Conservation (phyloP, 2,888 invertebrate genomes). For the Melinaea marsaeus region DNA sequence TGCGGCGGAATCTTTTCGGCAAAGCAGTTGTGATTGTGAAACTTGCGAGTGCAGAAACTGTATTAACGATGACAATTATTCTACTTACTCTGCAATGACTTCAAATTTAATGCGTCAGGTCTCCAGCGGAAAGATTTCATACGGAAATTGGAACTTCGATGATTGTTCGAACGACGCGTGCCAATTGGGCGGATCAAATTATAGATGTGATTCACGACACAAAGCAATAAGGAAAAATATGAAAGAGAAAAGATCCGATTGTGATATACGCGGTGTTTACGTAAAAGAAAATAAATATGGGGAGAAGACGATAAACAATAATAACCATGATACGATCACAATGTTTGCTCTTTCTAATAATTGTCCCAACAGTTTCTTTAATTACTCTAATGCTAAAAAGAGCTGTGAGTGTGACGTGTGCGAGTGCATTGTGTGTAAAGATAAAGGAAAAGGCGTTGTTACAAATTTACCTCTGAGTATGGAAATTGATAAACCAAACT, state of each 20-base stretch:
- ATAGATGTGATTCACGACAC: constrained; percentile 45
- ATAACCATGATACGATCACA: constrained; percentile 37
- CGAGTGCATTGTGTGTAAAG: constrained; percentile 43
- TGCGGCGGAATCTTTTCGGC: constrained; percentile 36
- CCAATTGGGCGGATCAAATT: constrained; percentile 41
- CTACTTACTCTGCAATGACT: constrained; percentile 32
- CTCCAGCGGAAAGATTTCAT: constrained; percentile 44
- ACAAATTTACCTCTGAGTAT: constrained; percentile 7
- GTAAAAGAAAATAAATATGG: constrained; percentile 22
- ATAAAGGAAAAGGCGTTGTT: constrained; percentile 28
- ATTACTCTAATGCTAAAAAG: constrained; percentile 18
- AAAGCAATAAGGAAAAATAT: constrained; percentile 47
- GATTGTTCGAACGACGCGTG: constrained; percentile 45
- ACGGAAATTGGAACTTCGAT: constrained; percentile 45
- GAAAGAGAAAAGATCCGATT: constrained; percentile 43
- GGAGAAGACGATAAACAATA: constrained; percentile 3
- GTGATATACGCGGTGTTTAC: constrained; percentile 45
- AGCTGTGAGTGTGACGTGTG: constrained; percentile 42
- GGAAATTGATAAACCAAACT: constrained; percentile 11
- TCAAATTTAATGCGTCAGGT: constrained; percentile 42
- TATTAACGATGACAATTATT: constrained; percentile 18
- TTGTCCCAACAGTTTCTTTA: constrained; percentile 25
- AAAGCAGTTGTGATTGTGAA: constrained; percentile 43
- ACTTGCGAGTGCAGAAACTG: constrained; percentile 55
- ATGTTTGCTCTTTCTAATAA: constrained; percentile 41